Base-by-base conservation (phyloP, 2,888 invertebrate genomes). In the Drosophila dives region DNA sequence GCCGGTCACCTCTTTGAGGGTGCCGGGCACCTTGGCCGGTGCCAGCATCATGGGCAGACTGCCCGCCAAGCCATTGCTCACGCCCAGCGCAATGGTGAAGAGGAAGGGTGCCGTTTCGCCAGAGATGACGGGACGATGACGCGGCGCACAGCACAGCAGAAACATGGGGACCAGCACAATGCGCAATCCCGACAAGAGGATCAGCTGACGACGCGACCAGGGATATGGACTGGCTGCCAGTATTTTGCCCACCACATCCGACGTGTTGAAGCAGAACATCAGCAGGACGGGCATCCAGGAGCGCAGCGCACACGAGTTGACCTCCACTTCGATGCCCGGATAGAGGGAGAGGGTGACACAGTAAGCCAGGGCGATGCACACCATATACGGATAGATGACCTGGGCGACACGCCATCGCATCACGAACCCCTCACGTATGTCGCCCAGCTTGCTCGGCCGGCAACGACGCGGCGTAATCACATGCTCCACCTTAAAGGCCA, bases 41-140 rank as follows among this genome's bases (percentile, higher is more conserved):
- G 98, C 98, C 90, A 97, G 94, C 88, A 98, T 98, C 97, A 98
- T 98, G 3, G 98, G 98, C 36, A 98, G 95, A 70, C 98, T 97
- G 6, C 98, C 98, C 64, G 98, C 95, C 51, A 98, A 94, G 0
- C 98, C 98, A 88, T 98, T 98, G 54, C 96, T 96, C 26, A 98
- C 94, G 2, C 98, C 98, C 71, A 98, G 93, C 1, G 95, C 86
- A 86, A 96, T 91, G 11, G 96, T 95, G 67, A 96, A 94, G 20
- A 95, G 86, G 74, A 96, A 94, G 0, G 96, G 95, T 79, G 95
- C 95, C 32, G 94, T 94, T 91, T 96, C 96, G 0, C 93, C 93
- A 0, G 95, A 94, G 71, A 97, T 95, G 49, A 97, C 94, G 0
- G 98, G 98, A 26, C 95, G 94, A 60, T 94, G 94, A 23, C 97